phyloP scores from a whole-genome alignment of 2,113 vertebrate species.

The Eudyptes chrysolophus region DNA sequence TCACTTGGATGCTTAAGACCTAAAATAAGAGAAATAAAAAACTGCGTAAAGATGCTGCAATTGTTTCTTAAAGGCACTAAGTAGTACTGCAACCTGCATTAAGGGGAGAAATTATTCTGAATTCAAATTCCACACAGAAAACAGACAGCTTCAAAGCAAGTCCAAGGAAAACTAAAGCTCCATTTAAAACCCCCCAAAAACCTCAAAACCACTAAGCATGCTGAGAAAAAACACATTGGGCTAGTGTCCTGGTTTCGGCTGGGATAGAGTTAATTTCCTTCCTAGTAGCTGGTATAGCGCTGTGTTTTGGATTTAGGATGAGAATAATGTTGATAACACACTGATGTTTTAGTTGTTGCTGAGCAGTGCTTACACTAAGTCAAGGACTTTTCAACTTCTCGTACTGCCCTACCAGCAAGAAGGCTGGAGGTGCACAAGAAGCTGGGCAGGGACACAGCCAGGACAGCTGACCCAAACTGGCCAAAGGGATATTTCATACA shows the following conservation, averaged over 20 bases:
- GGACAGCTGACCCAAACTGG: neutral
- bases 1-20: conserved; percentile 95
- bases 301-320: neutral
- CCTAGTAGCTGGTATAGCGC: neutral
- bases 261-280: neutral
- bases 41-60: neutral
- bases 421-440: neutral
- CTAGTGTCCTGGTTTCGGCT: neutral
- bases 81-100: neutral
- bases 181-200: accelerated
- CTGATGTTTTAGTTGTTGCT: neutral
- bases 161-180: neutral
- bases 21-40: conserved; percentile 66
- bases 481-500: neutral
- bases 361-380: neutral
- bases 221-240: neutral
- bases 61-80: neutral
- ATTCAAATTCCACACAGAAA: neutral
- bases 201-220: neutral
- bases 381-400: neutral
- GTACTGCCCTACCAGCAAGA: neutral
- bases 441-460: neutral
- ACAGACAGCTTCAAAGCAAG: neutral
- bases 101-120: neutral
- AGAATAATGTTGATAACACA: neutral